A percentile compares a stretch with the other conserved stretches of the same genome.
Conservation (phyloP, 2,113 vertebrate genomes). For the Eclectus roratus region DNA sequence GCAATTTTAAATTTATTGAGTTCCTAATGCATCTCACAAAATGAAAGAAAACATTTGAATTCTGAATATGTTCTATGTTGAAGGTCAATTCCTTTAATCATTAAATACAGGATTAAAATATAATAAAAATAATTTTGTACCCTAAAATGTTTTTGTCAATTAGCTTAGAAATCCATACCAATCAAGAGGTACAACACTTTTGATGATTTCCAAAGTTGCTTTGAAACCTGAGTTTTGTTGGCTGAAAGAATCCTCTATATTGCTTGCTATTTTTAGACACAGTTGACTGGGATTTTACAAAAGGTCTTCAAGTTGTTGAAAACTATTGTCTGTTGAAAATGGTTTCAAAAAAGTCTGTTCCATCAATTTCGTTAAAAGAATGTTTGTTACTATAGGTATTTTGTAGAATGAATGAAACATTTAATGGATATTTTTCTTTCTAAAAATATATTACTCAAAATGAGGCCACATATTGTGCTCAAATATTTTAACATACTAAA, state of each 20-base stretch:
- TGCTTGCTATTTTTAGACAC: neutral
- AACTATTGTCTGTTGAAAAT: neutral
- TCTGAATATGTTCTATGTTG: neutral
- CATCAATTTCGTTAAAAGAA: neutral
- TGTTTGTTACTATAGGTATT: neutral
- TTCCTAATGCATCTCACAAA: neutral
- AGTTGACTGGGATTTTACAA: neutral
- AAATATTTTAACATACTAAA: neutral
- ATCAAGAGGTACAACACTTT: neutral
- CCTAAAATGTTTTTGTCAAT: rapidly evolving
- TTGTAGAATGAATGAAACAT: neutral
- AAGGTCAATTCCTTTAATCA: neutral
- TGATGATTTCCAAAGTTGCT: neutral
- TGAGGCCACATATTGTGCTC: neutral
- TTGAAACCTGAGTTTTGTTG: neutral
- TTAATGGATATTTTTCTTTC: neutral
- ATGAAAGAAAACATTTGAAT: neutral
- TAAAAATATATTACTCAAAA: neutral
- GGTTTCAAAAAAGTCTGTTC: neutral
- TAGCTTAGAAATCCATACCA: neutral
- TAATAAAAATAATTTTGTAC: neutral
- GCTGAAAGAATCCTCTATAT: neutral
- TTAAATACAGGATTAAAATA: neutral
- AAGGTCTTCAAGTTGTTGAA: neutral
- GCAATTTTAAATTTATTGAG: neutral